Evolutionary conservation across 2,888 invertebrate species (phyloP).

Genomic region (Therioaphis trifolii): DNA sequence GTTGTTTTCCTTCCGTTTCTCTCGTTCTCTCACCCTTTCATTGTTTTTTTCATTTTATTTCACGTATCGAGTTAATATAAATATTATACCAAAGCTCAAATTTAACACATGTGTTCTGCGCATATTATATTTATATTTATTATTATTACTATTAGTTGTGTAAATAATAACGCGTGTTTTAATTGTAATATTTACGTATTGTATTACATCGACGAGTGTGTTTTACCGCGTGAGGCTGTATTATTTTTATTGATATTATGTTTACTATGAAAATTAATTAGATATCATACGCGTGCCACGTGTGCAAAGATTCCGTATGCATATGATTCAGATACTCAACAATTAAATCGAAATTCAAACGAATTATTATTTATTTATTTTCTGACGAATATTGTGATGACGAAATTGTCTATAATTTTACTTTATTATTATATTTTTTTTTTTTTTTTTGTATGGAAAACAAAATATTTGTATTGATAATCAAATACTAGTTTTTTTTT

Average conservation of each 20-base stretch:
- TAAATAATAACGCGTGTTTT: slow-evolving; percentile 2
- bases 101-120: slow-evolving; percentile 40
- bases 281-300: background rate
- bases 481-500: slow-evolving; percentile 1
- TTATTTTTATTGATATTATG: background rate
- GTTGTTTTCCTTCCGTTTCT: no score
- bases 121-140: background rate
- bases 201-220: background rate
- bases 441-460: slow-evolving; percentile 12
- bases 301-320: background rate
- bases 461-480: slow-evolving; percentile 36
- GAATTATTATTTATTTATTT: slow-evolving; percentile 54
- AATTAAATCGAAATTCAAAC: slow-evolving; percentile 55
- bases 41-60: background rate
- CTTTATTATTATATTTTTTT: no score
- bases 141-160: slow-evolving; percentile 3
- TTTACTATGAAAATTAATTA: background rate
- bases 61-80: background rate
- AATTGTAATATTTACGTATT: background rate
- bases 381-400: slow-evolving; percentile 1
- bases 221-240: slow-evolving; percentile 25
- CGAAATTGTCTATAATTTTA: background rate
- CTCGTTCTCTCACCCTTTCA: background rate
- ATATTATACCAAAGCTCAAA: slow-evolving; percentile 56
- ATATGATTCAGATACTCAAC: background rate